phyloP scores from a whole-genome alignment of 1,140 invertebrate genomes.

The Trichogramma pretiosum region DNA sequence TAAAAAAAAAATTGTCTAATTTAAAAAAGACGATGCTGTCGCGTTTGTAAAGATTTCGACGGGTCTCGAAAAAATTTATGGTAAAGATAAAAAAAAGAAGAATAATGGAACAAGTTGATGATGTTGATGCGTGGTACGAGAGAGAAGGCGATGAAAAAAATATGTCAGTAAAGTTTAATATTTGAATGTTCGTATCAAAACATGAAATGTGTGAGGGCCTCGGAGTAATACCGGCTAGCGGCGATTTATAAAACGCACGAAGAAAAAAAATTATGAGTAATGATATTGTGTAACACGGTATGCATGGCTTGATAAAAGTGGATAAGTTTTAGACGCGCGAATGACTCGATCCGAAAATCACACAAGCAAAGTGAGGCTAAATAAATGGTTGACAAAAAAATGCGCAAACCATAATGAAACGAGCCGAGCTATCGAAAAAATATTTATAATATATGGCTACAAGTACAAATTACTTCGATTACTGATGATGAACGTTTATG shows the following conservation, averaged over 20 bases:
- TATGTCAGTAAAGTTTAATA: conserved; percentile 36
- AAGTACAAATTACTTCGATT: conserved; percentile 50
- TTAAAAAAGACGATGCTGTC: conserved; percentile 35
- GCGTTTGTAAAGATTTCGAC: conserved; percentile 42
- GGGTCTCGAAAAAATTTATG: conserved; percentile 28
- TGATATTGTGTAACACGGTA: not conserved
- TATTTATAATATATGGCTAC: conserved; percentile 50
- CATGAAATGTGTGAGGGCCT: conserved; percentile 43
- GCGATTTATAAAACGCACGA: conserved; percentile 34
- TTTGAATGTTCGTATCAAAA: conserved; percentile 48
- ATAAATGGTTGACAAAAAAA: conserved; percentile 25
- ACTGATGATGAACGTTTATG: conserved; percentile 47
- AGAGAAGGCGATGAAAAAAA: conserved; percentile 13
- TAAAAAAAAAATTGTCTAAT: conserved; percentile 29
- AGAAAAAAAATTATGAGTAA: conserved; percentile 1
- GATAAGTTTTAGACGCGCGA: conserved; percentile 16
- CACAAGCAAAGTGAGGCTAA: conserved; percentile 22
- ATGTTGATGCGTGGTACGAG: conserved; percentile 12
- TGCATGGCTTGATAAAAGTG: not conserved
- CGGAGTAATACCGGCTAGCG: conserved; percentile 39
- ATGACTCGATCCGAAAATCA: conserved; percentile 19
- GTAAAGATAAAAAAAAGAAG: conserved; percentile 24
- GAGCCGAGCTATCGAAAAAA: conserved; percentile 44
- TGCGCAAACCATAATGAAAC: conserved; percentile 34
- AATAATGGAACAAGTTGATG: conserved; percentile 23